A percentile compares a stretch with the other conserved stretches of the same genome.
Conservation (phyloP, 2,888 invertebrate genomes). For the Hipparchia sbordonii region DNA sequence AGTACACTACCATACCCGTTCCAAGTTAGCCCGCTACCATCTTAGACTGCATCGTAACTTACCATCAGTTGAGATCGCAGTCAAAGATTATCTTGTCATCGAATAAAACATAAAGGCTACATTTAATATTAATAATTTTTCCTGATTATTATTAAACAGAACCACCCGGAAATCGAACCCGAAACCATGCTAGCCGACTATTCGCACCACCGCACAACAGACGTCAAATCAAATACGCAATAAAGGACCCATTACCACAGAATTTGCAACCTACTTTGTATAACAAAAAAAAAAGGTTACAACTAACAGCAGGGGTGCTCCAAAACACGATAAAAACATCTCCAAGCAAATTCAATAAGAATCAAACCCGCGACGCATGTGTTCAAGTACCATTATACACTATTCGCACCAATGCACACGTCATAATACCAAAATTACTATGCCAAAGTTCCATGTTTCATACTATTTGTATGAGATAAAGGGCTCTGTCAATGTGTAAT, state of each 20-base stretch:
- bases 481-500: not conserved
- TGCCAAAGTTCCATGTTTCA: constrained; percentile 12
- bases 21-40: too few relatives aligned
- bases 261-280: constrained; percentile 29
- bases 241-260: constrained; percentile 26
- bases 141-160: too few relatives aligned
- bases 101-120: too few relatives aligned
- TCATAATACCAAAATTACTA: constrained; percentile 60
- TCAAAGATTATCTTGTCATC: too few relatives aligned
- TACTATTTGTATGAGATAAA: not conserved
- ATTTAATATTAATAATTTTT: too few relatives aligned
- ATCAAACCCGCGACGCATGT: constrained; percentile 72
- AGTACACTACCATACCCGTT: too few relatives aligned
- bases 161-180: not conserved
- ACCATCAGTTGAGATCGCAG: too few relatives aligned
- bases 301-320: constrained; percentile 40
- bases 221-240: constrained; percentile 19
- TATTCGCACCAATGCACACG: constrained; percentile 64
- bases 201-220: not conserved
- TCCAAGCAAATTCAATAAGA: constrained; percentile 71
- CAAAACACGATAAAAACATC: constrained; percentile 57
- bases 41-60: too few relatives aligned
- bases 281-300: constrained; percentile 38
- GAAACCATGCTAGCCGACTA: not conserved
- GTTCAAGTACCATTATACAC: constrained; percentile 63